These are phyloP conservation scores for Gymnothorax javanicus DNA, from an alignment of 2,797 vertebrate genomes.

Conservation along the genomic window DNA sequence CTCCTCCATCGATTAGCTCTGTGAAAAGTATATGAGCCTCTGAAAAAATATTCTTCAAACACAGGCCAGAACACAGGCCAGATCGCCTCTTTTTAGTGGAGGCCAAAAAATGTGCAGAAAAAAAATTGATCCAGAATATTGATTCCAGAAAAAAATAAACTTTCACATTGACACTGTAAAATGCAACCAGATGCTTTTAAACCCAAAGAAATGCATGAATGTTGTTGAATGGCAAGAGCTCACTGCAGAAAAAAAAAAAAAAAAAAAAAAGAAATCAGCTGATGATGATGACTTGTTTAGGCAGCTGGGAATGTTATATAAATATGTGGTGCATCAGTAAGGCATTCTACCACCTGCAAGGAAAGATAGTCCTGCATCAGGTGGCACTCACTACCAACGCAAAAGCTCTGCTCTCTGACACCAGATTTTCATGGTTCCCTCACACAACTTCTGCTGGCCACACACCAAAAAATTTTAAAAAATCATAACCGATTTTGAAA, in stretches of 20 bases:
- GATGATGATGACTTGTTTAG: background rate
- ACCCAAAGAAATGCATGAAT: background rate
- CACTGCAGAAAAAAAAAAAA: background rate
- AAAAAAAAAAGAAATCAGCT: background rate
- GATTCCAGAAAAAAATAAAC: background rate
- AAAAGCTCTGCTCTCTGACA: background rate
- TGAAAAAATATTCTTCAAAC: slow-evolving; percentile 9
- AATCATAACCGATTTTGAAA: no score
- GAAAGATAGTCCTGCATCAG: background rate
- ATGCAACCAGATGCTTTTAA: background rate
- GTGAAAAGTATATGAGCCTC: slow-evolving; percentile 12
- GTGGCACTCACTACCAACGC: slow-evolving; percentile 2
- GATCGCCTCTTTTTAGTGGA: background rate
- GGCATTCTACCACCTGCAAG: background rate
- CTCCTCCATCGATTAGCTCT: background rate
- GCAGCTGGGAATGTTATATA: background rate
- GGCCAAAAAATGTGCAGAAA: background rate
- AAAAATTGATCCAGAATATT: background rate
- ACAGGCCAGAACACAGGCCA: background rate
- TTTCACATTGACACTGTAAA: background rate
- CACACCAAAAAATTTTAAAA: no score
- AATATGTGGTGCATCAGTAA: background rate
- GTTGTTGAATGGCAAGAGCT: background rate
- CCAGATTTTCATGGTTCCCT: slow-evolving; percentile 13
- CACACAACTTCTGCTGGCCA: background rate